Percentiles rank a stretch among this genome's conserved stretches.
Evolutionary conservation across 2,797 vertebrate species (phyloP).

Genomic region (Gymnoscopelus braueri): DNA sequence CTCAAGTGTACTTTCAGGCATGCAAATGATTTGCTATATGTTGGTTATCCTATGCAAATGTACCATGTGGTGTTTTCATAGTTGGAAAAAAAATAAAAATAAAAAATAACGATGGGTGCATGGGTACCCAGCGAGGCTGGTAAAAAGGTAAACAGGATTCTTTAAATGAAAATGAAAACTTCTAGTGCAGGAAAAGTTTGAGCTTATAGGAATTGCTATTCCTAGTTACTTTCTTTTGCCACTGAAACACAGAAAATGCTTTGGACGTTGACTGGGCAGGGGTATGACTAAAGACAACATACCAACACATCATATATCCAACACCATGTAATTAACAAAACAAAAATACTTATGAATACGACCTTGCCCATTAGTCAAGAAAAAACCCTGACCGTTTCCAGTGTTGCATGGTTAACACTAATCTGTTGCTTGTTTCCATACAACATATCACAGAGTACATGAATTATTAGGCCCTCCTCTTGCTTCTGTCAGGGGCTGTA

Average conservation of each 20-base stretch:
- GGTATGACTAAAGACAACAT: neutral
- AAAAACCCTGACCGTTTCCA: conserved; percentile 1
- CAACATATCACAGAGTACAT: conserved; percentile 18
- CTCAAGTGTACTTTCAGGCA: conserved; percentile 99
- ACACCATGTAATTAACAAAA: conserved; percentile 46
- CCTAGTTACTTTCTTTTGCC: conserved; percentile 30
- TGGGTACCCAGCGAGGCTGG: conserved; percentile 44
- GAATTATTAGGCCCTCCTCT: conserved; percentile 1
- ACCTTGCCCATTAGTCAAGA: neutral
- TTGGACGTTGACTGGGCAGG: neutral
- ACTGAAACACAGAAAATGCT: neutral
- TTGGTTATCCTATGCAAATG: conserved; percentile 99
- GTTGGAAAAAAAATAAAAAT: conserved; percentile 66
- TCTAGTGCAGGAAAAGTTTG: conserved; percentile 59
- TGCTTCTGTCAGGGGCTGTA: neutral
- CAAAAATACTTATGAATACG: conserved; percentile 26
- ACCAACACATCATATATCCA: conserved; percentile 1
- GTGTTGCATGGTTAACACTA: neutral
- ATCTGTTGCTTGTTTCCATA: conserved; percentile 52
- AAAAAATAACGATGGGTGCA: conserved; percentile 31
- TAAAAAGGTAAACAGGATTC: conserved; percentile 41
- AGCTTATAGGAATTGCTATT: conserved; percentile 44
- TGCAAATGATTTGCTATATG: conserved; percentile 98
- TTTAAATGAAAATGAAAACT: conserved; percentile 23
- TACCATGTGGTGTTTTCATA: conserved; percentile 87